These are phyloP conservation scores for Linepithema humile DNA, from an alignment of 1,140 invertebrate genomes.

Conservation along the genomic window DNA sequence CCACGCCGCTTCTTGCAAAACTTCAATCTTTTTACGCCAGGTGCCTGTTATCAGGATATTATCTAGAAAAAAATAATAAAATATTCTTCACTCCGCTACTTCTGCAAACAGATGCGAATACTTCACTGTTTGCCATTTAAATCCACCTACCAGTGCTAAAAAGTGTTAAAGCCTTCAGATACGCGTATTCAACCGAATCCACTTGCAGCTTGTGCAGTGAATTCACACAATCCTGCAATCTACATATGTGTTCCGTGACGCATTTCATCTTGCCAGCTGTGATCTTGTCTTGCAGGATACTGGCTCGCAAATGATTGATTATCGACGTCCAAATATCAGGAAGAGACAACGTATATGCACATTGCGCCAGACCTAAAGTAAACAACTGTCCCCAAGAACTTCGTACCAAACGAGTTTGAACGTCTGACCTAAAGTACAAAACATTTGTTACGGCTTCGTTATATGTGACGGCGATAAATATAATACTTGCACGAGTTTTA, in stretches of 20 bases:
- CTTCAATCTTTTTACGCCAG: conserved; percentile 86
- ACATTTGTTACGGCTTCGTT: too few species aligned
- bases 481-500: background rate
- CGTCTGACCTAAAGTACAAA: conserved; percentile 88
- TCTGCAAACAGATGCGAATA: background rate
- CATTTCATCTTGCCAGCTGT: conserved; percentile 89
- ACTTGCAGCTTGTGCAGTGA: conserved; percentile 91
- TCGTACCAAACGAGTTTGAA: conserved; percentile 93
- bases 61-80: conserved; percentile 71
- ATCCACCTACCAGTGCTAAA: conserved; percentile 87
- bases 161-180: conserved; percentile 94
- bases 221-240: conserved; percentile 93
- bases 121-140: background rate
- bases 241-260: conserved; percentile 92
- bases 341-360: conserved; percentile 91
- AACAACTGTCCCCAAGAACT: conserved; percentile 97
- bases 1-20: conserved; percentile 90
- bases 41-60: conserved; percentile 80
- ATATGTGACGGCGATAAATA: too few species aligned
- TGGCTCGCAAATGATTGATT: conserved; percentile 88
- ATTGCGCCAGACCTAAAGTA: conserved; percentile 95
- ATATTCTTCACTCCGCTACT: background rate
- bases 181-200: conserved; percentile 94
- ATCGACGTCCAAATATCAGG: conserved; percentile 93
- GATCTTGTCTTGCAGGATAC: conserved; percentile 90